These are phyloP conservation scores for Isaurus tuberculatus DNA, from an alignment of 92 coral and sea anemone genomes.

Conservation along the genomic window DNA sequence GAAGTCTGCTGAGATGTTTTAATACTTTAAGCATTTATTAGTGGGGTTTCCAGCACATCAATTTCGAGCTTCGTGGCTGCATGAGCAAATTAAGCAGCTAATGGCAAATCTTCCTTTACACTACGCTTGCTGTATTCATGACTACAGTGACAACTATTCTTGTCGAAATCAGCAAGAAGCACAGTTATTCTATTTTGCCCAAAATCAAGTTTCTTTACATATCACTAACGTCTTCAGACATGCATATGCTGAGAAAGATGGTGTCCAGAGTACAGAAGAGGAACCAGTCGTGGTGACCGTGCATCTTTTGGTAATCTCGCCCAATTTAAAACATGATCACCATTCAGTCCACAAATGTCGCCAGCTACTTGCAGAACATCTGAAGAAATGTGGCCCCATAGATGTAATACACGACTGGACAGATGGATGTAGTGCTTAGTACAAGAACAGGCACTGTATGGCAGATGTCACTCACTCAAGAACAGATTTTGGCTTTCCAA, in stretches of 20 bases:
- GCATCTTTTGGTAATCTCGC: conserved; percentile 53
- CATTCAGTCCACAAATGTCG: conserved; percentile 52
- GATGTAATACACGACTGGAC: conserved; percentile 61
- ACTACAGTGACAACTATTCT: conserved; percentile 54
- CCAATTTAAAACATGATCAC: conserved; percentile 50
- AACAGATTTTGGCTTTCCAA: conserved; percentile 1
- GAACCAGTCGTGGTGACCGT: conserved; percentile 32
- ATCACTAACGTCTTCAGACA: conserved; percentile 61
- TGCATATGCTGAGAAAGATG: conserved; percentile 33
- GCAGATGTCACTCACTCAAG: conserved; percentile 17
- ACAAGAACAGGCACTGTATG: too few species aligned
- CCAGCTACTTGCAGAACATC: too few species aligned
- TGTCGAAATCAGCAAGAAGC: conserved; percentile 44
- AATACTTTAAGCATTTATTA: conserved; percentile 29
- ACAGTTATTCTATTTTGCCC: conserved; percentile 39
- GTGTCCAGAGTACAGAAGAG: conserved; percentile 42
- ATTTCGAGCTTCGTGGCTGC: conserved; percentile 67
- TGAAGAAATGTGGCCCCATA: conserved; percentile 1
- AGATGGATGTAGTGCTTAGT: conserved; percentile 61
- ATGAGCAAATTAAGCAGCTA: conserved; percentile 33
- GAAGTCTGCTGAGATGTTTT: conserved; percentile 68
- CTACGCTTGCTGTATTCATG: too few species aligned
- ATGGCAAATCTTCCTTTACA: conserved; percentile 49
- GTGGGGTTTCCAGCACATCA: too few species aligned
- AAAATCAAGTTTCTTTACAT: conserved; percentile 61